A percentile compares a stretch with the other conserved stretches of the same genome.
These are phyloP conservation scores for Theocolax elegans DNA, from an alignment of 1,140 invertebrate genomes.

Conservation along the genomic window DNA sequence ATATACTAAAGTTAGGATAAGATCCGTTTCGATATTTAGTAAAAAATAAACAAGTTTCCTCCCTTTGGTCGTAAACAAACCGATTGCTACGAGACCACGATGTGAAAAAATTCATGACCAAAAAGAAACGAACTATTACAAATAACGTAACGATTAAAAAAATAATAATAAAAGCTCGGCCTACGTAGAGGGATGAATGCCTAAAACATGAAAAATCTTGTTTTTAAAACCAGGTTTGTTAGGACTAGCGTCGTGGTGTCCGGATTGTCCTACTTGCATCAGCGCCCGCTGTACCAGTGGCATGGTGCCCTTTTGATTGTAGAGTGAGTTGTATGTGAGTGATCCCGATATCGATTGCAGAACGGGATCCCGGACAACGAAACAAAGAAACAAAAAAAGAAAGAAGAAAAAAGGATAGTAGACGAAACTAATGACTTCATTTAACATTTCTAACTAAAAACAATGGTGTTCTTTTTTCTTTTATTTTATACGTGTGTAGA, in stretches of 20 bases:
- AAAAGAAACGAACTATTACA: constrained; percentile 8
- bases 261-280: constrained; percentile 61
- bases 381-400: constrained; percentile 64
- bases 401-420: constrained; percentile 66
- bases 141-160: constrained; percentile 10
- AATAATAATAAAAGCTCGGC: not conserved
- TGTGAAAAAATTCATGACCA: not conserved
- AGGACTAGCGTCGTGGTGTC: constrained; percentile 63
- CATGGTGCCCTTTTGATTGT: constrained; percentile 61
- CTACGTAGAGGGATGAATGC: constrained; percentile 65
- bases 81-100: not conserved
- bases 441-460: constrained; percentile 41
- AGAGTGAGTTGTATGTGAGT: constrained; percentile 35
- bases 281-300: constrained; percentile 63
- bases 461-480: not conserved
- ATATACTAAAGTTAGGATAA: too few species aligned
- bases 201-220: constrained; percentile 65
- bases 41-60: constrained; percentile 34
- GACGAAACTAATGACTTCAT: constrained; percentile 58
- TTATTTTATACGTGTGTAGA: not conserved
- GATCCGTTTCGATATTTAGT: too few species aligned
- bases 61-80: not conserved
- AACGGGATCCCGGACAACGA: constrained; percentile 61
- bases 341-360: constrained; percentile 54
- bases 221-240: constrained; percentile 67